A percentile compares a stretch with the other conserved stretches of the same genome.
Evolutionary conservation across 2,888 invertebrate species (phyloP).

Genomic region (Epirrhoe tristata): DNA sequence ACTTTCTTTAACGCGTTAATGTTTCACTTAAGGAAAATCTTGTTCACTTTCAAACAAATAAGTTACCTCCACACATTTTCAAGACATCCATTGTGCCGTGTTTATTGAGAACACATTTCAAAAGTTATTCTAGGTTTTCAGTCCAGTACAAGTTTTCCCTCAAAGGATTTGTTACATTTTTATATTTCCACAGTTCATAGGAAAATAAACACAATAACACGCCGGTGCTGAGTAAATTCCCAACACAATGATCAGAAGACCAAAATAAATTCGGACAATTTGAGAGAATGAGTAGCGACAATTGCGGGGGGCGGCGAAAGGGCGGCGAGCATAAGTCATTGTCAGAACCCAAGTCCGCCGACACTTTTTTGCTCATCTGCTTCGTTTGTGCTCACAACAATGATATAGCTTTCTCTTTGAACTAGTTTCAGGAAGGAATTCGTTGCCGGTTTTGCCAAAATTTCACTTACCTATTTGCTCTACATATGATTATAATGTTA

Average conservation of each 20-base stretch:
- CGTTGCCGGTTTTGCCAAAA: neutral
- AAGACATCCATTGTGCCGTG: slow-evolving; percentile 4
- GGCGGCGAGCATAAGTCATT: slow-evolving; percentile 79
- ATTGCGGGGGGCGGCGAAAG: slow-evolving; percentile 69
- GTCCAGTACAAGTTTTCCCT: neutral
- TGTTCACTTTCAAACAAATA: slow-evolving; percentile 3
- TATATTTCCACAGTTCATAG: neutral
- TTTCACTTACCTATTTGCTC: neutral
- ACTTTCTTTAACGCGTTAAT: neutral
- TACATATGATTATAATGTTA: too few relatives aligned
- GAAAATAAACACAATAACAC: neutral
- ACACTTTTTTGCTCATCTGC: slow-evolving; percentile 71
- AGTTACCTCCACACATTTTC: neutral
- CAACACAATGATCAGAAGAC: slow-evolving; percentile 41
- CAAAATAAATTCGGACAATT: slow-evolving; percentile 64
- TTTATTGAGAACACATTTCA: neutral
- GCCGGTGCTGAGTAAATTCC: slow-evolving; percentile 30
- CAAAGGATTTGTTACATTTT: neutral
- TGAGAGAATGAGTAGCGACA: slow-evolving; percentile 69
- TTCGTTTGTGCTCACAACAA: slow-evolving; percentile 62
- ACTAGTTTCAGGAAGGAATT: slow-evolving; percentile 18
- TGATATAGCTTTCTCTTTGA: slow-evolving; percentile 47
- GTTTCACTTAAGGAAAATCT: neutral
- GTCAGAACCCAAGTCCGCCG: slow-evolving; percentile 67
- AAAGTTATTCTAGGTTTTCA: slow-evolving; percentile 4